phyloP scores from a whole-genome alignment of 2,888 invertebrate genomes.

The Tribolium freemani region DNA sequence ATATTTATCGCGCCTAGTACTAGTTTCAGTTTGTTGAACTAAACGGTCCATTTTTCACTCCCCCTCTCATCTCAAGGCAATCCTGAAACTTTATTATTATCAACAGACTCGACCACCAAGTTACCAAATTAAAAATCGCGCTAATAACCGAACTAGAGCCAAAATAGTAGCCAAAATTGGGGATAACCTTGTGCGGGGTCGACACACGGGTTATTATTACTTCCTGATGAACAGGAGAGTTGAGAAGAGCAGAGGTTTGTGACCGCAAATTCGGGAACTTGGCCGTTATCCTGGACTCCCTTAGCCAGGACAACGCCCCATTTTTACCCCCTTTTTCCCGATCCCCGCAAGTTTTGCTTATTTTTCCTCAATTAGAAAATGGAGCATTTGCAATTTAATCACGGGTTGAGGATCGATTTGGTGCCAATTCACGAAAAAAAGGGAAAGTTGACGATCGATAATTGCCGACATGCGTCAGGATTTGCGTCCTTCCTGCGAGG shows the following conservation, averaged over 20 bases:
- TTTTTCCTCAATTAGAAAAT: not conserved
- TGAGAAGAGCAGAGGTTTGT: conserved; percentile 61
- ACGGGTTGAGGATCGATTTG: not conserved
- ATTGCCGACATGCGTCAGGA: conserved; percentile 38
- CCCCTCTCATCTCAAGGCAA: not conserved
- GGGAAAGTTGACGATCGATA: conserved; percentile 10
- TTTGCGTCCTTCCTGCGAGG: conserved; percentile 10
- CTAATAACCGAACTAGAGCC: not conserved
- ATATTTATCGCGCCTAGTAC: conserved; percentile 40
- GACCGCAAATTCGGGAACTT: conserved; percentile 53
- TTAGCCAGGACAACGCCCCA: conserved; percentile 3
- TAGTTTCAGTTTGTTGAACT: conserved; percentile 8
- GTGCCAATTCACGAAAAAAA: not conserved
- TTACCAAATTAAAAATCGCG: too few species aligned
- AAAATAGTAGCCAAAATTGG: conserved; percentile 27
- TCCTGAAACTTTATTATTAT: too few species aligned
- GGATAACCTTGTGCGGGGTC: conserved; percentile 64
- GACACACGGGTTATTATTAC: conserved; percentile 64
- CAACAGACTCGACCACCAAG: too few species aligned
- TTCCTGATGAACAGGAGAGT: conserved; percentile 60
- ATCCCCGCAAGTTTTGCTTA: not conserved
- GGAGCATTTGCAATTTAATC: not conserved
- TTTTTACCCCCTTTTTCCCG: not conserved
- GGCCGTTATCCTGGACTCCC: conserved; percentile 10
- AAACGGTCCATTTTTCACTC: conserved; percentile 13